Percentiles rank a stretch among this genome's conserved stretches.
Evolutionary conservation across 2,888 invertebrate species (phyloP).

Genomic region (Ormyrus labotus): DNA sequence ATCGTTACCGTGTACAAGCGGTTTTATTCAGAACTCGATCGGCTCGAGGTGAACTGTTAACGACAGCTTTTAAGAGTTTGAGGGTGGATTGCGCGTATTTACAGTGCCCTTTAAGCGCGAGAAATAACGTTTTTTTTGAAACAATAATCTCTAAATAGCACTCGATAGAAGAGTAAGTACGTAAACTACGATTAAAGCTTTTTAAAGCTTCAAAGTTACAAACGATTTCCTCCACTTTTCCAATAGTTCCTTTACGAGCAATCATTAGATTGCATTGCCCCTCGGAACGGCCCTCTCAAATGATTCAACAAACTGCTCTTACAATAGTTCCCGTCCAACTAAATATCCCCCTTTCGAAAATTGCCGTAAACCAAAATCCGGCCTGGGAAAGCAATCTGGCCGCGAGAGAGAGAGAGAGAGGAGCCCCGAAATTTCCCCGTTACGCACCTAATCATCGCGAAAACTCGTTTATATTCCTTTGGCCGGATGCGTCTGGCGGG

Average conservation of each 20-base stretch:
- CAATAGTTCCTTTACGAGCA: neutral
- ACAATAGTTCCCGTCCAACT: constrained; percentile 27
- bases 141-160: too few relatives aligned
- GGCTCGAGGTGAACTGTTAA: too few relatives aligned
- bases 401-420: too few relatives aligned
- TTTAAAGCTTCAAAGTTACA: neutral
- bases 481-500: constrained; percentile 2
- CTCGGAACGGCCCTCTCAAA: neutral
- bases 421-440: too few relatives aligned
- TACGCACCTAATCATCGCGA: neutral
- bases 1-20: too few relatives aligned
- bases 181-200: neutral
- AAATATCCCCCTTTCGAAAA: neutral
- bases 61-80: too few relatives aligned
- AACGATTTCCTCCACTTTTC: neutral
- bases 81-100: too few relatives aligned
- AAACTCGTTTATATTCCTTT: constrained; percentile 39
- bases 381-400: neutral
- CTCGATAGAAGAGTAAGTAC: too few relatives aligned
- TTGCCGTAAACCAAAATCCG: neutral
- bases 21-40: too few relatives aligned
- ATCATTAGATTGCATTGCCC: neutral
- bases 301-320: neutral
- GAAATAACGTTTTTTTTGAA: too few relatives aligned
- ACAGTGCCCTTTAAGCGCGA: too few relatives aligned